phyloP scores from a whole-genome alignment of 2,113 vertebrate genomes.

The Gavialis gangeticus region DNA sequence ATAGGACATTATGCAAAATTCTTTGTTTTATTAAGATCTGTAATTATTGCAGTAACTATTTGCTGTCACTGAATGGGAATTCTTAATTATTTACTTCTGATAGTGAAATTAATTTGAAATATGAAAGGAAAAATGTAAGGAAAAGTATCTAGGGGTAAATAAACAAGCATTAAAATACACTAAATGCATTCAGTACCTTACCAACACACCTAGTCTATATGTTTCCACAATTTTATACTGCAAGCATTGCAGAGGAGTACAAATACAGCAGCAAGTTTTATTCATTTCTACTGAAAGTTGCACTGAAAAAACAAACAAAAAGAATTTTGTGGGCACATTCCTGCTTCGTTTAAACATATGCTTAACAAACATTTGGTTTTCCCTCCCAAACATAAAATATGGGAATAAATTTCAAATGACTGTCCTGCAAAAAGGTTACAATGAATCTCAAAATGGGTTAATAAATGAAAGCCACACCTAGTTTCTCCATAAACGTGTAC shows the following conservation, averaged over 20 bases:
- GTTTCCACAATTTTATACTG: not conserved
- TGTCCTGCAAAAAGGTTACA: conserved; percentile 59
- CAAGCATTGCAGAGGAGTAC: not conserved
- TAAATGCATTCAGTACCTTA: not conserved
- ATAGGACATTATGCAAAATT: not conserved
- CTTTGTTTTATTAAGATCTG: not conserved
- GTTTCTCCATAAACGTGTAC: conserved; percentile 35
- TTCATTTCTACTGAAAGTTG: not conserved
- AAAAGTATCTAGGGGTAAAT: not conserved
- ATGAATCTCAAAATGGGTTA: conserved; percentile 52
- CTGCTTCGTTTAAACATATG: conserved; percentile 2
- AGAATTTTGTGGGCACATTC: not conserved
- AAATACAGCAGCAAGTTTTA: not conserved
- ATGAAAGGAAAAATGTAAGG: not conserved
- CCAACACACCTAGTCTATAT: not conserved
- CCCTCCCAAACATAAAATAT: not conserved
- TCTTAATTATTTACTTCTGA: not conserved
- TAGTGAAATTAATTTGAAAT: not conserved
- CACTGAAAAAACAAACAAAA: not conserved
- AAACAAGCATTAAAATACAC: not conserved
- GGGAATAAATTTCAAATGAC: not conserved
- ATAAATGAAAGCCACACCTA: conserved; percentile 61
- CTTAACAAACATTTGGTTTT: conserved; percentile 21
- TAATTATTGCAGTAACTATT: not conserved
- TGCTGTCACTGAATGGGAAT: not conserved